phyloP scores from a whole-genome alignment of 2,888 invertebrate species.

The Ormyrus thymus region DNA sequence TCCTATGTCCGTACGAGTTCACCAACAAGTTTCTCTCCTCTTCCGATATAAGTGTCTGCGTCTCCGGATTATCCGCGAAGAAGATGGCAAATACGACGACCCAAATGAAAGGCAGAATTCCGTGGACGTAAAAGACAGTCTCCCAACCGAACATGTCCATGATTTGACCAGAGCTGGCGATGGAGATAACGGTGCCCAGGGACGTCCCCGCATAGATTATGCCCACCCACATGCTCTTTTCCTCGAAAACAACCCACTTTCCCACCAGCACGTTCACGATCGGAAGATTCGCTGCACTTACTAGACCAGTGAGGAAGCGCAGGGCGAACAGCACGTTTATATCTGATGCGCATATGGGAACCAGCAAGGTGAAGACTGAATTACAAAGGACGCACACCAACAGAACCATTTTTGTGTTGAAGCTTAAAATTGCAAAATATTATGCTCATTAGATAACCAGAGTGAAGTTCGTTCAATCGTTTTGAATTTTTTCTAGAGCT shows the following conservation, averaged over 20 bases:
- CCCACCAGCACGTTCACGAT: slow-evolving; percentile 71
- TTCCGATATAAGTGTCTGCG: slow-evolving; percentile 71
- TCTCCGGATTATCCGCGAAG: slow-evolving; percentile 72
- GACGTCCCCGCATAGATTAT: slow-evolving; percentile 72
- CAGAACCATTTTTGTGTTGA: slow-evolving; percentile 69
- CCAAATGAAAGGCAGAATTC: slow-evolving; percentile 69
- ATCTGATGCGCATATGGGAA: slow-evolving; percentile 62
- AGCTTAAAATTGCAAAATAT: slow-evolving; percentile 59
- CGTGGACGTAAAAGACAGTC: slow-evolving; percentile 71
- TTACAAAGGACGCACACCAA: slow-evolving; percentile 67
- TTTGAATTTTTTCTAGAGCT: no score
- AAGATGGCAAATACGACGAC: slow-evolving; percentile 64
- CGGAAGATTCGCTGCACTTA: slow-evolving; percentile 71
- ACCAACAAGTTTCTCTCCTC: slow-evolving; percentile 70
- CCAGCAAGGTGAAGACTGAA: slow-evolving; percentile 66
- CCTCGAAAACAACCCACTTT: slow-evolving; percentile 72
- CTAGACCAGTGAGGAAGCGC: slow-evolving; percentile 67
- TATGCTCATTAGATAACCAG: no score
- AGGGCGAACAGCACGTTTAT: slow-evolving; percentile 61
- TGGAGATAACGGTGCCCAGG: slow-evolving; percentile 71
- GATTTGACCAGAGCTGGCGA: slow-evolving; percentile 68
- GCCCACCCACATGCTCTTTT: slow-evolving; percentile 70
- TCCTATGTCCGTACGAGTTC: slow-evolving; percentile 69
- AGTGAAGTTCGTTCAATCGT: no score
- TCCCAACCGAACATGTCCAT: slow-evolving; percentile 66